A percentile compares a stretch with the other conserved stretches of the same genome.
These are phyloP conservation scores for Dysmachus trigonus DNA, from an alignment of 2,888 invertebrate genomes.

Conservation along the genomic window DNA sequence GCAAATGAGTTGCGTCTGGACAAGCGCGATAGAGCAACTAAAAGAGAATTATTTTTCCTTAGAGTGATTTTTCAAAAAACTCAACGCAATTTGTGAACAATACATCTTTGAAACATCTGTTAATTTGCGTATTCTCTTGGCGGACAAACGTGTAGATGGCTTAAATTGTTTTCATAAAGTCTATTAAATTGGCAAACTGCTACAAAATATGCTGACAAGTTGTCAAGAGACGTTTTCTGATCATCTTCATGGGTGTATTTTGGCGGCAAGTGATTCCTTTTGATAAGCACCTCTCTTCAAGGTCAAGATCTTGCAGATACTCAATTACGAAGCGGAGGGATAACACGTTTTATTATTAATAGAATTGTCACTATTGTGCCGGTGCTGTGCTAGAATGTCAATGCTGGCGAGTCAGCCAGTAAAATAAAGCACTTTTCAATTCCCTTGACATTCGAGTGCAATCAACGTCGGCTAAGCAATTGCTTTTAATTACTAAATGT, in stretches of 20 bases:
- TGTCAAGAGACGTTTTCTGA: neutral
- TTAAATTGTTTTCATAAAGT: neutral
- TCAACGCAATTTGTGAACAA: conserved; percentile 1
- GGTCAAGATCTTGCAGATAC: neutral
- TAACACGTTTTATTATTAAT: neutral
- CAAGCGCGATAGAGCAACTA: neutral
- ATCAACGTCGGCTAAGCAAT: neutral
- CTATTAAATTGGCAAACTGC: neutral
- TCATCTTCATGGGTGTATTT: neutral
- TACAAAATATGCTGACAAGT: neutral
- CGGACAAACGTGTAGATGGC: neutral
- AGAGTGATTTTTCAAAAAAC: neutral
- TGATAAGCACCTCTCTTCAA: neutral
- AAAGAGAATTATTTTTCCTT: neutral
- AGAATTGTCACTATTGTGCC: neutral
- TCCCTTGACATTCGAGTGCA: neutral
- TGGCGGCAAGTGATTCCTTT: neutral
- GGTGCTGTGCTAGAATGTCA: neutral
- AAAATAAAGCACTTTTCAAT: neutral
- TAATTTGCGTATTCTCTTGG: neutral
- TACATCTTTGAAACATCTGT: neutral
- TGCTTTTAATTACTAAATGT: neutral
- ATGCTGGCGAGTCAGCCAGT: neutral
- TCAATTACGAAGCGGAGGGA: neutral
- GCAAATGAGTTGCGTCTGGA: neutral